phyloP scores from a whole-genome alignment of 2,797 vertebrate genomes.

The Acridotheres tristis region DNA sequence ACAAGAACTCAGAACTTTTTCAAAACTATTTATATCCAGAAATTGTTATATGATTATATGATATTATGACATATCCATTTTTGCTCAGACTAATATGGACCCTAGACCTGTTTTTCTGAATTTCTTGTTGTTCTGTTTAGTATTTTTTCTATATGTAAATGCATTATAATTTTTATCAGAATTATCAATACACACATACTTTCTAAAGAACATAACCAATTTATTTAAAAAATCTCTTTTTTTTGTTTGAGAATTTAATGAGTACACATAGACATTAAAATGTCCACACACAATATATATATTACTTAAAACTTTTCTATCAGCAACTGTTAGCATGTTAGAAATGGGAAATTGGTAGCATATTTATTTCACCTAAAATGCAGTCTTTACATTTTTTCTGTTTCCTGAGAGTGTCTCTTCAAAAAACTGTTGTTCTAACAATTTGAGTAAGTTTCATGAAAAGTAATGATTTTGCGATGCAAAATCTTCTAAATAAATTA shows the following conservation, averaged over 20 bases:
- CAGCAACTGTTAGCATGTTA: neutral
- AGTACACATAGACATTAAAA: neutral
- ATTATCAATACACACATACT: neutral
- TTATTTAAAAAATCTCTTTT: neutral
- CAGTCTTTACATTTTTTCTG: neutral
- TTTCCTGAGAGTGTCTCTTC: neutral
- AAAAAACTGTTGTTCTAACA: neutral
- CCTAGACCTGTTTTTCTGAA: neutral
- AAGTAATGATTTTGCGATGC: neutral
- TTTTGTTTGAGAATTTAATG: neutral
- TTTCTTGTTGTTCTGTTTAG: neutral
- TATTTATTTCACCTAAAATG: neutral
- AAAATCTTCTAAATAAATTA: neutral
- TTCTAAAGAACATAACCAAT: accelerated
- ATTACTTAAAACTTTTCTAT: neutral
- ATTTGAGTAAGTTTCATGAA: neutral
- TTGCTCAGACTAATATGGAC: neutral
- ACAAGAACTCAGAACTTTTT: neutral
- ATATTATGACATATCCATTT: neutral
- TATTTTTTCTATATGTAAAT: neutral
- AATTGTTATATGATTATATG: neutral
- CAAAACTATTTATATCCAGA: neutral
- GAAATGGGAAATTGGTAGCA: neutral
- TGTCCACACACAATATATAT: neutral
- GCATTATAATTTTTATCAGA: neutral